A percentile compares a stretch with the other conserved stretches of the same genome.
Conservation (phyloP, 1,140 invertebrate genomes). For the Diprion similis region DNA sequence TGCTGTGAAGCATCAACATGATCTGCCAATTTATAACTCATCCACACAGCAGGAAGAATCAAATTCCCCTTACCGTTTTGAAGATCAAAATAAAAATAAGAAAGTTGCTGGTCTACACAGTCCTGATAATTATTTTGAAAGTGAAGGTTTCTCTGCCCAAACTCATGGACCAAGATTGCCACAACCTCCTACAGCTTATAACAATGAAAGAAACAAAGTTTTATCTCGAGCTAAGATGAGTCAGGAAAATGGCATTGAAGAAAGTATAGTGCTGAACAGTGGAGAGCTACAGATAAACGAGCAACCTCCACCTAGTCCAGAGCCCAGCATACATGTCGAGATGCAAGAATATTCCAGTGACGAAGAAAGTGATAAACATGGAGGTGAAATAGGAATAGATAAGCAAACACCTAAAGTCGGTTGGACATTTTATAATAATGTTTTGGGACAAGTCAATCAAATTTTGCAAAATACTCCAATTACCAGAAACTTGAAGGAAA, state of each 20-base stretch:
- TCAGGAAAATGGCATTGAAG: slow-evolving; percentile 57
- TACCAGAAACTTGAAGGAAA: slow-evolving; percentile 34
- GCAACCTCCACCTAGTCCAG: slow-evolving; percentile 64
- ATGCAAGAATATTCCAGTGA: slow-evolving; percentile 67
- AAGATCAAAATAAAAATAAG: background rate
- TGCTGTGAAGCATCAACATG: background rate
- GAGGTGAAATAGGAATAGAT: slow-evolving; percentile 46
- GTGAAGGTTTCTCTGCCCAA: slow-evolving; percentile 37
- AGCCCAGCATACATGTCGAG: slow-evolving; percentile 68
- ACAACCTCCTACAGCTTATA: slow-evolving; percentile 31
- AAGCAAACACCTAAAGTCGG: slow-evolving; percentile 65
- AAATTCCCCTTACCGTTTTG: background rate
- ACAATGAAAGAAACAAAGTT: slow-evolving; percentile 37
- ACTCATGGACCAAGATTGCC: slow-evolving; percentile 15
- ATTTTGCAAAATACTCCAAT: slow-evolving; percentile 56
- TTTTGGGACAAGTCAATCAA: slow-evolving; percentile 66
- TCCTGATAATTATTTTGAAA: slow-evolving; percentile 25
- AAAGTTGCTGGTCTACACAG: background rate
- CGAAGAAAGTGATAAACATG: slow-evolving; percentile 57
- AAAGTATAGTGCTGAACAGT: slow-evolving; percentile 62
- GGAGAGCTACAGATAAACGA: slow-evolving; percentile 64
- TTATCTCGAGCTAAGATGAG: slow-evolving; percentile 28
- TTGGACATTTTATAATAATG: slow-evolving; percentile 73
- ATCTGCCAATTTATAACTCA: background rate
- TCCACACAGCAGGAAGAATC: background rate